A percentile compares a stretch with the other conserved stretches of the same genome.
Conservation (phyloP, 2,797 vertebrate species). For the Sebastiscus tertius region DNA sequence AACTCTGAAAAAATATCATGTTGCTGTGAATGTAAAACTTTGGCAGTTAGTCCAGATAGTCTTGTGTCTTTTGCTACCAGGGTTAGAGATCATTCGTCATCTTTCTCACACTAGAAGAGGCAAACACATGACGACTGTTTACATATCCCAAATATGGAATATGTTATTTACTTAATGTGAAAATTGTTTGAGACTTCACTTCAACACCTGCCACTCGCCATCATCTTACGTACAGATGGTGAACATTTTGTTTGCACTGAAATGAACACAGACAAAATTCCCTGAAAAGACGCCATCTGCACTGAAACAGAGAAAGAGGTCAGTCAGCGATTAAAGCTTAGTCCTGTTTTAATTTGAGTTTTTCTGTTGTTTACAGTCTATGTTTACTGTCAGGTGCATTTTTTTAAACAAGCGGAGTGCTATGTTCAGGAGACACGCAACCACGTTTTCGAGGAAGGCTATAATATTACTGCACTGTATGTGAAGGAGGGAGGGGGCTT, state of each 20-base stretch:
- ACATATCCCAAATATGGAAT: neutral
- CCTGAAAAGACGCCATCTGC: constrained; percentile 27
- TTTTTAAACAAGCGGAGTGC: neutral
- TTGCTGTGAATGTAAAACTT: neutral
- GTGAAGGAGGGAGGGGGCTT: constrained; percentile 5
- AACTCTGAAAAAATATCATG: neutral
- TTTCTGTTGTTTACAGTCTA: neutral
- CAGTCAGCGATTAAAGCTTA: neutral
- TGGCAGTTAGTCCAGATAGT: neutral
- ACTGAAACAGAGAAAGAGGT: constrained; percentile 19
- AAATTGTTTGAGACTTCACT: neutral
- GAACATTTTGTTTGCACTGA: neutral
- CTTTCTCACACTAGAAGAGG: neutral
- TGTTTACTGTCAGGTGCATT: neutral
- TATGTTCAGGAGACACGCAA: neutral
- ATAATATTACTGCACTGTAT: constrained; percentile 26
- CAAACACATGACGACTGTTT: neutral
- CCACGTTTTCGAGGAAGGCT: constrained; percentile 33
- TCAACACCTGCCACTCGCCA: neutral
- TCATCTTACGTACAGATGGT: constrained; percentile 19
- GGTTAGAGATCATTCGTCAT: neutral
- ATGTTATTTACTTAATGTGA: neutral
- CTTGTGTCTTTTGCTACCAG: neutral
- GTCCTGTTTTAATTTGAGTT: neutral
- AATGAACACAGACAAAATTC: constrained; percentile 3